Percentiles rank a stretch among this genome's conserved stretches.
Conservation (phyloP, 2,113 vertebrate genomes). For the Varanus komodoensis region DNA sequence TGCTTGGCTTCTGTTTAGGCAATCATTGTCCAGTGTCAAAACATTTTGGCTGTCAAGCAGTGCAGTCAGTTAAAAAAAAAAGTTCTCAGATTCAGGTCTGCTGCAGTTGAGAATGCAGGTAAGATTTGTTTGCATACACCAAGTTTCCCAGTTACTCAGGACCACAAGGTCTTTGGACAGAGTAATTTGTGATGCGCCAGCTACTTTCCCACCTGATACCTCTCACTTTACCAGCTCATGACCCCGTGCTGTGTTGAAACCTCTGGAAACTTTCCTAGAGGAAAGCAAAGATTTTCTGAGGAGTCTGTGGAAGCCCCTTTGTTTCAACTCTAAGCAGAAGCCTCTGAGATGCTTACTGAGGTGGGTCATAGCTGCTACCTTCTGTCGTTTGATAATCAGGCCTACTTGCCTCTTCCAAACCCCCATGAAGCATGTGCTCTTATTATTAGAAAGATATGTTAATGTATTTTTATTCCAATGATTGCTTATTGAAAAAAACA, state of each 20-base stretch:
- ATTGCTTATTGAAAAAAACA: no score
- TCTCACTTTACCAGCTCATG: background rate
- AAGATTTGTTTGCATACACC: background rate
- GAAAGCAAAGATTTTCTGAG: background rate
- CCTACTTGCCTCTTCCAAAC: background rate
- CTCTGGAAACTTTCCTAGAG: background rate
- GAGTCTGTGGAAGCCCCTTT: background rate
- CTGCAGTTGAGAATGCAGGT: background rate
- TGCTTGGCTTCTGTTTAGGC: no score
- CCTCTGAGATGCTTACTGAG: background rate
- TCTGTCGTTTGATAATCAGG: background rate
- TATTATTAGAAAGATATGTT: no score
- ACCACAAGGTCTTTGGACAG: background rate
- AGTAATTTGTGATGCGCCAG: background rate
- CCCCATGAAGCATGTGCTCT: background rate
- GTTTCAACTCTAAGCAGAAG: background rate
- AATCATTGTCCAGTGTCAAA: background rate
- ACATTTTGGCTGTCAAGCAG: background rate
- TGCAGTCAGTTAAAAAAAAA: background rate
- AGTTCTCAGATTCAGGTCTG: background rate
- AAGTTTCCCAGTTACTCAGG: background rate
- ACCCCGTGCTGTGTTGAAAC: background rate
- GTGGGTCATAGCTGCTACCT: rapidly evolving
- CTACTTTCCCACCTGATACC: background rate
- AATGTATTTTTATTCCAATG: no score